Evolutionary conservation across 2,113 vertebrate species (phyloP).

Genomic region (Carassius gibelio): DNA sequence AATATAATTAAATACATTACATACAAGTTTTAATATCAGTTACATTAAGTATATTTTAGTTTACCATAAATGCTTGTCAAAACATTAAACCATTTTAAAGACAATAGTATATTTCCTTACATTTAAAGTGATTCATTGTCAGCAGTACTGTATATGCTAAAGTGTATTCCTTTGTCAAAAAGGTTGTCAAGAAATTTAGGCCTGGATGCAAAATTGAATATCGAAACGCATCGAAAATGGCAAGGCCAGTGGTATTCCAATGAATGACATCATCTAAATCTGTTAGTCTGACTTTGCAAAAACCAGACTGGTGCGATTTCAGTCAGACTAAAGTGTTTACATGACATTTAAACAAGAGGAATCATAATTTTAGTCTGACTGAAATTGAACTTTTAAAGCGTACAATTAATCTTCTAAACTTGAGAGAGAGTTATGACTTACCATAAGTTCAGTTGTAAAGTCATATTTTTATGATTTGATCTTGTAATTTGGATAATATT

Average conservation of each 20-base stretch:
- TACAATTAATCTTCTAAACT: background rate
- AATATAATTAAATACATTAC: background rate
- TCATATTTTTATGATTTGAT: slow-evolving; percentile 20
- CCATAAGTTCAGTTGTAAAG: slow-evolving; percentile 3
- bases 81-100: too few relatives aligned
- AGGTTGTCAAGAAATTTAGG: background rate
- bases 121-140: too few relatives aligned
- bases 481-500: slow-evolving; percentile 36
- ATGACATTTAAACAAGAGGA: slow-evolving; percentile 29
- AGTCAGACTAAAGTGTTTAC: background rate
- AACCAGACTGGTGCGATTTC: background rate
- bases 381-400: slow-evolving; percentile 7
- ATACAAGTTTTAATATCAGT: background rate
- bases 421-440: slow-evolving; percentile 1
- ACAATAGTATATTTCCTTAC: too few relatives aligned
- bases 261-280: background rate
- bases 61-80: too few relatives aligned
- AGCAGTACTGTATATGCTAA: too few relatives aligned
- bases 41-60: background rate
- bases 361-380: background rate
- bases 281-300: background rate
- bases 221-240: background rate
- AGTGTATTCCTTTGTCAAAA: too few relatives aligned
- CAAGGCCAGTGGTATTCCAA: background rate
- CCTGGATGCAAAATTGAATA: too few relatives aligned